Percentiles rank a stretch among this genome's conserved stretches.
These are phyloP conservation scores for Acanthochromis polyacanthus DNA, from an alignment of 2,113 vertebrate species.

Conservation along the genomic window DNA sequence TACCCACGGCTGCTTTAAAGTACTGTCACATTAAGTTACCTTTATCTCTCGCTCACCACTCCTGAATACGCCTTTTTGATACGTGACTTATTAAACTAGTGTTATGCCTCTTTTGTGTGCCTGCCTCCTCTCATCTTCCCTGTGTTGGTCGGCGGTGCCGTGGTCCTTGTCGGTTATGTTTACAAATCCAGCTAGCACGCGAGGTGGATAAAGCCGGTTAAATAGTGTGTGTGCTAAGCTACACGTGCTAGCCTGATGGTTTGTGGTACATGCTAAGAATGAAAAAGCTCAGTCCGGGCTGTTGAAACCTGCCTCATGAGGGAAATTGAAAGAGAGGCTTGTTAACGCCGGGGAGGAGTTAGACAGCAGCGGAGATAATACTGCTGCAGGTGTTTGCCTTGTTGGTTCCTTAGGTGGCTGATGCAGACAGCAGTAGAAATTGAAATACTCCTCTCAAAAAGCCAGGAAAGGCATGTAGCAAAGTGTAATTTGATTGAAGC, in stretches of 20 bases:
- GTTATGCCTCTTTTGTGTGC: conserved; percentile 29
- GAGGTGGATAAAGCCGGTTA: conserved; percentile 37
- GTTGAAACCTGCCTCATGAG: not conserved
- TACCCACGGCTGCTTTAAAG: not conserved
- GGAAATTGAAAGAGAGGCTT: conserved; percentile 47
- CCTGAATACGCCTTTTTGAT: accelerated
- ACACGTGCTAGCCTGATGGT: conserved; percentile 2
- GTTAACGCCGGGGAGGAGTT: conserved; percentile 18
- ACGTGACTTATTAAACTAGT: conserved; percentile 15
- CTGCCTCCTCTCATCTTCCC: conserved; percentile 39
- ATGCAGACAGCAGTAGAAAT: conserved; percentile 23
- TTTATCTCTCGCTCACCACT: accelerated
- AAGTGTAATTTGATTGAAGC: not conserved
- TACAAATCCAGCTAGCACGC: conserved; percentile 57
- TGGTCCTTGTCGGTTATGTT: conserved; percentile 69
- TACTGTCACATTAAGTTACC: not conserved
- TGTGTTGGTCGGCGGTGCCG: conserved; percentile 44
- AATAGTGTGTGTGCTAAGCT: conserved; percentile 18
- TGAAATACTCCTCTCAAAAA: not conserved
- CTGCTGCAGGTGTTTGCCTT: conserved; percentile 72
- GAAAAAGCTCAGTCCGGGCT: not conserved
- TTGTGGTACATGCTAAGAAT: not conserved
- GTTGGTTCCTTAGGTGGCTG: conserved; percentile 24
- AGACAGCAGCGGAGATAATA: conserved; percentile 37
- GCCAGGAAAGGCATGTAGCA: not conserved